phyloP scores from a whole-genome alignment of 2,113 vertebrate species.

The Emydura subglobosa region DNA sequence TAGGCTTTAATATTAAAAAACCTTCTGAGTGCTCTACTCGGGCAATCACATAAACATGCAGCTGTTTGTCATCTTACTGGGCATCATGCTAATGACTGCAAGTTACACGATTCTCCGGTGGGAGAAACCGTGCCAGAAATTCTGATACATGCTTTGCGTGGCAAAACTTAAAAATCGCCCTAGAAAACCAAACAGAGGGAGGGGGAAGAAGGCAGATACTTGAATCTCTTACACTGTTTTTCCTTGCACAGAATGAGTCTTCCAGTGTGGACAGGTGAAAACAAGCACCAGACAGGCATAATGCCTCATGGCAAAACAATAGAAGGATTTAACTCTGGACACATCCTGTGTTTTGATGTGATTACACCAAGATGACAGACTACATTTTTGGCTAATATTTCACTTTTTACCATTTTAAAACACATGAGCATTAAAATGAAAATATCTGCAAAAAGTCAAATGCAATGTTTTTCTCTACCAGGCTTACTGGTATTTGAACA shows the following conservation, averaged over 20 bases:
- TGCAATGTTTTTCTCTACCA: neutral
- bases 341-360: neutral
- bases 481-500: neutral
- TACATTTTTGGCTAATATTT: neutral
- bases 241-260: neutral
- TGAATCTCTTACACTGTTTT: accelerated
- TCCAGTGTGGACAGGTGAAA: neutral
- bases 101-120: constrained; percentile 49
- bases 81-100: constrained; percentile 57
- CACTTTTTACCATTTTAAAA: neutral
- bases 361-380: neutral
- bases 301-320: neutral
- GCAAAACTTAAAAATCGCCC: constrained; percentile 6
- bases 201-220: neutral
- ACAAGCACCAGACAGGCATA: neutral
- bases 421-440: neutral
- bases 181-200: neutral
- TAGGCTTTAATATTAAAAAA: constrained; percentile 57
- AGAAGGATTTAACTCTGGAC: neutral
- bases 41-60: constrained; percentile 57
- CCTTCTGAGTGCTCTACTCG: constrained; percentile 7
- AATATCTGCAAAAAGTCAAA: constrained; percentile 18
- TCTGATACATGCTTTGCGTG: constrained; percentile 50
- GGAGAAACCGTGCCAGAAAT: constrained; percentile 51
- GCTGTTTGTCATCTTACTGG: constrained; percentile 56